A percentile compares a stretch with the other conserved stretches of the same genome.
Conservation (phyloP, 1,140 invertebrate species). For the Dysdera silvatica region DNA sequence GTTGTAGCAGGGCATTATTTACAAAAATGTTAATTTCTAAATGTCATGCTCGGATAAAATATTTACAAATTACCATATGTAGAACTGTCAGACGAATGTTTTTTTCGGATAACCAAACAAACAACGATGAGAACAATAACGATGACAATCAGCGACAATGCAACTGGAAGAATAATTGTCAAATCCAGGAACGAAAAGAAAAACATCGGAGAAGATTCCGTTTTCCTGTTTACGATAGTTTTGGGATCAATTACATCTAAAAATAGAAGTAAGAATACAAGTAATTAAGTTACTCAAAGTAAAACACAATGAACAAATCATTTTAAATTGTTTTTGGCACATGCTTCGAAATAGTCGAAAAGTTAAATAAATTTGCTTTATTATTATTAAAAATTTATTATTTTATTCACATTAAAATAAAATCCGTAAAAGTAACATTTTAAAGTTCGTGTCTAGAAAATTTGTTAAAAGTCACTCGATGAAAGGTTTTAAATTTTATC, state of each 20-base stretch:
- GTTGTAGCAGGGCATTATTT: background rate
- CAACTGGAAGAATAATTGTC: constrained; percentile 24
- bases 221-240: constrained; percentile 21
- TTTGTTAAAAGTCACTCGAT: too few species aligned
- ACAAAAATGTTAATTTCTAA: constrained; percentile 23
- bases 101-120: constrained; percentile 20
- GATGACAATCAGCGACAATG: constrained; percentile 15
- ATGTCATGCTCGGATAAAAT: too few species aligned
- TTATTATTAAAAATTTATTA: too few species aligned
- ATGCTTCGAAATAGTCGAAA: too few species aligned
- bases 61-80: background rate
- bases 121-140: constrained; percentile 17
- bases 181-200: constrained; percentile 26
- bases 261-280: background rate
- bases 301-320: too few species aligned
- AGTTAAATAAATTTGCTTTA: too few species aligned
- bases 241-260: constrained; percentile 15
- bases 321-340: too few species aligned
- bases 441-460: too few species aligned
- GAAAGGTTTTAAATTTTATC: too few species aligned
- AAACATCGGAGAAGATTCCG: constrained; percentile 10
- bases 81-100: constrained; percentile 15
- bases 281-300: background rate
- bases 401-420: too few species aligned
- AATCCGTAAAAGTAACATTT: too few species aligned